Conservation (phyloP, 2,113 vertebrate genomes). For the Trogon surrucura region DNA sequence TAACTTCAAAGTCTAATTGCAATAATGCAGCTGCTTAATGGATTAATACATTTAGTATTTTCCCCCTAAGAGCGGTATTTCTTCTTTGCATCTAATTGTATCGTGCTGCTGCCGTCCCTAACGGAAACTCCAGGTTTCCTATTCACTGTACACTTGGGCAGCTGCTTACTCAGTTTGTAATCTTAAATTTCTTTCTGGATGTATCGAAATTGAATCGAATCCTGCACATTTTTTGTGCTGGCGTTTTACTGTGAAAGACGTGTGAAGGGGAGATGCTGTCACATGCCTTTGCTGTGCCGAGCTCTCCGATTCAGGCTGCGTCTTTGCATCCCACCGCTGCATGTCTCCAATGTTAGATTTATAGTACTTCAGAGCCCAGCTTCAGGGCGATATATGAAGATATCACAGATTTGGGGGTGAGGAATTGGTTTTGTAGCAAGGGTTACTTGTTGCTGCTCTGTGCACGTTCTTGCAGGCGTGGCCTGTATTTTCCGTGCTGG, state of each 20-base stretch:
- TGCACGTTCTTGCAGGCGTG: slow-evolving; percentile 65
- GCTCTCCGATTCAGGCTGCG: slow-evolving; percentile 17
- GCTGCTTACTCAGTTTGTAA: slow-evolving; percentile 44
- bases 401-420: slow-evolving; percentile 31
- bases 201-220: slow-evolving; percentile 51
- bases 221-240: slow-evolving; percentile 1
- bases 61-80: slow-evolving; percentile 55
- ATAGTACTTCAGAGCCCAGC: slow-evolving; percentile 16
- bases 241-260: slow-evolving; percentile 52
- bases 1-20: slow-evolving; percentile 66
- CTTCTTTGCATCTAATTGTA: slow-evolving; percentile 66
- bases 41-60: slow-evolving; percentile 61
- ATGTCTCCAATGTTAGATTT: slow-evolving; percentile 34
- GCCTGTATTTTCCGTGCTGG: slow-evolving; percentile 42
- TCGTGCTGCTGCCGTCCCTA: slow-evolving; percentile 37
- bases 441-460: slow-evolving; percentile 71
- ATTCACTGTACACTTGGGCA: slow-evolving; percentile 42
- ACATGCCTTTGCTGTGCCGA: neutral
- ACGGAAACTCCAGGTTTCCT: slow-evolving; percentile 40
- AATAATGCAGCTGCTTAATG: slow-evolving; percentile 48
- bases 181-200: slow-evolving; percentile 45
- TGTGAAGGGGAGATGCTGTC: neutral
- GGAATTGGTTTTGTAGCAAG: slow-evolving; percentile 51
- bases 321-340: neutral
- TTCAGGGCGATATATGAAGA: slow-evolving; percentile 34